phyloP scores from a whole-genome alignment of 2,888 invertebrate genomes.

The Cataglyphis albicans region DNA sequence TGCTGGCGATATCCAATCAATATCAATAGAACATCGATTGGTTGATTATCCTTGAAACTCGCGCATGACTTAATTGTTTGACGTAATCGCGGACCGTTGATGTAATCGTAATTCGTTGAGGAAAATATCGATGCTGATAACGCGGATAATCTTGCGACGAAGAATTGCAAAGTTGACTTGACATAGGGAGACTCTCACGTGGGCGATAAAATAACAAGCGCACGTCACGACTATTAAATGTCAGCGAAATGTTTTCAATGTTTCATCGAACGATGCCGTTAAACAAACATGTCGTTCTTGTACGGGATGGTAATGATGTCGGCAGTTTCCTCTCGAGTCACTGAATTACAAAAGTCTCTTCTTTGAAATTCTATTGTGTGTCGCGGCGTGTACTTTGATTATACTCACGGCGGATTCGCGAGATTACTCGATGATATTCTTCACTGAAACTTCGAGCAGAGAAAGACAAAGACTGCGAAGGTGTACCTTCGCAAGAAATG shows the following conservation, averaged over 20 bases:
- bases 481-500: background rate
- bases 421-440: background rate
- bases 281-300: constrained; percentile 16
- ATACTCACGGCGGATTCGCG: background rate
- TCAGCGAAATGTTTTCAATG: constrained; percentile 45
- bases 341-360: constrained; percentile 18
- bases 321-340: background rate
- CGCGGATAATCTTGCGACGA: constrained; percentile 16
- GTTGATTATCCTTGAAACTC: constrained; percentile 25
- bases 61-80: constrained; percentile 1
- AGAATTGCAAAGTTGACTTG: constrained; percentile 13
- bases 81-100: background rate
- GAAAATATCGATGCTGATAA: constrained; percentile 3
- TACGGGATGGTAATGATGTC: constrained; percentile 24
- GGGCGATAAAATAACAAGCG: constrained; percentile 43
- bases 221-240: constrained; percentile 36
- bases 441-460: background rate
- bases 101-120: background rate
- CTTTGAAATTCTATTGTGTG: constrained; percentile 25
- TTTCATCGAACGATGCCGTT: constrained; percentile 3
- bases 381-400: background rate
- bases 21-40: constrained; percentile 26
- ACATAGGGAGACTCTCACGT: constrained; percentile 16
- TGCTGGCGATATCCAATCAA: constrained; percentile 14
- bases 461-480: background rate